Conservation (phyloP, 2,888 invertebrate species). For the Hirudinaria manillensis region DNA sequence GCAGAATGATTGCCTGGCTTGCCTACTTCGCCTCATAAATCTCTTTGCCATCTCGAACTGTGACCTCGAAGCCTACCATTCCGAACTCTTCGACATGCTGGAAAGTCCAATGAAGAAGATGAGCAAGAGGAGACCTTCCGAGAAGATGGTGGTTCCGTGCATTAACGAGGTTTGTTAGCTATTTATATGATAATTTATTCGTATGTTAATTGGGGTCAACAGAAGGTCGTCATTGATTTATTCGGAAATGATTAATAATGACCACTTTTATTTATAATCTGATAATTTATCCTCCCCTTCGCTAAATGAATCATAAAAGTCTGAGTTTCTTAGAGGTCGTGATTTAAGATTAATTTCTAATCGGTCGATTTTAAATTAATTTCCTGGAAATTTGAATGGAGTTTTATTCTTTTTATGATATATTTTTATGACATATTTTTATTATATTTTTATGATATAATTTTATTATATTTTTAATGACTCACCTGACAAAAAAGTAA, state of each 20-base stretch:
- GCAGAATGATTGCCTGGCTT: constrained; percentile 87
- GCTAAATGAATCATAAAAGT: too few relatives aligned
- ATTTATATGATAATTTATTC: too few relatives aligned
- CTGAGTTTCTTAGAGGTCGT: too few relatives aligned
- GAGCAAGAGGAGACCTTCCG: constrained; percentile 53
- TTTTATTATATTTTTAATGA: constrained; percentile 25
- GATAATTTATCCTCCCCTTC: too few relatives aligned
- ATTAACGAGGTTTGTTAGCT: constrained; percentile 62
- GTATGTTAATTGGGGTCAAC: too few relatives aligned
- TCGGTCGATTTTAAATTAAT: too few relatives aligned
- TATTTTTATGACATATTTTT: background rate
- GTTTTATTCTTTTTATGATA: background rate
- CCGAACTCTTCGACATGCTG: constrained; percentile 44
- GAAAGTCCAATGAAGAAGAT: constrained; percentile 47
- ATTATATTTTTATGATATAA: constrained; percentile 19
- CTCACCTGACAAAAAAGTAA: too few relatives aligned
- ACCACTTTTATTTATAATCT: too few relatives aligned
- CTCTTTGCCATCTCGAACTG: constrained; percentile 68
- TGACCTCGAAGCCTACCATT: constrained; percentile 45
- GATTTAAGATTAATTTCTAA: too few relatives aligned
- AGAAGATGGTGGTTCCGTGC: constrained; percentile 66
- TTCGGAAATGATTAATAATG: too few relatives aligned
- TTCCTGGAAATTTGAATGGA: too few relatives aligned
- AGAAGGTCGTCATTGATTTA: too few relatives aligned
- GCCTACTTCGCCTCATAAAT: constrained; percentile 75